Conservation (phyloP, 2,888 invertebrate species). For the Pocota personata region DNA sequence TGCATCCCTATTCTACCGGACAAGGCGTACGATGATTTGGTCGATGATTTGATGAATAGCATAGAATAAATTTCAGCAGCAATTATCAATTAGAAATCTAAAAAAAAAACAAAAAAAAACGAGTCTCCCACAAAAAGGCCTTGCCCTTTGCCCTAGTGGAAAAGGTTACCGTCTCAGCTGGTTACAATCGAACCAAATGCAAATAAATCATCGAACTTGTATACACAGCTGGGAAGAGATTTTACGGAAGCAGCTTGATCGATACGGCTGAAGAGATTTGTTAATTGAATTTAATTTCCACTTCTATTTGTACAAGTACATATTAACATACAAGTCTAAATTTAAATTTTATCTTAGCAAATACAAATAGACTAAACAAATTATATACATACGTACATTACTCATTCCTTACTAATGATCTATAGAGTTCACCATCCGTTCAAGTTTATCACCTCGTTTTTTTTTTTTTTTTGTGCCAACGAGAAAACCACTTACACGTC, state of each 20-base stretch:
- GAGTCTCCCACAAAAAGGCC: not conserved
- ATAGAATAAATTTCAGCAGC: no score
- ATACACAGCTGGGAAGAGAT: not conserved
- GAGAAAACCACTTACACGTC: constrained; percentile 23
- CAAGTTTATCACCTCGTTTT: constrained; percentile 11
- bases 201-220: not conserved
- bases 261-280: not conserved
- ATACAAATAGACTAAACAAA: not conserved
- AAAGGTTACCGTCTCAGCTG: not conserved
- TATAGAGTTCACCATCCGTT: constrained; percentile 1
- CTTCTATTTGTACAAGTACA: not conserved
- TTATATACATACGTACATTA: not conserved
- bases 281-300: not conserved
- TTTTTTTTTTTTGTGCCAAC: constrained; percentile 3
- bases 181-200: not conserved
- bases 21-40: no score
- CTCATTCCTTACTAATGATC: not conserved
- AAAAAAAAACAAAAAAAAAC: no score
- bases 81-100: no score
- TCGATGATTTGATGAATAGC: no score
- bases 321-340: not conserved
- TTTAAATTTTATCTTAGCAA: not conserved
- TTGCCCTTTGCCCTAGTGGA: not conserved
- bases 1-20: no score
- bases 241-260: not conserved